phyloP scores from a whole-genome alignment of 2,113 vertebrate genomes.

The Symphodus melops region DNA sequence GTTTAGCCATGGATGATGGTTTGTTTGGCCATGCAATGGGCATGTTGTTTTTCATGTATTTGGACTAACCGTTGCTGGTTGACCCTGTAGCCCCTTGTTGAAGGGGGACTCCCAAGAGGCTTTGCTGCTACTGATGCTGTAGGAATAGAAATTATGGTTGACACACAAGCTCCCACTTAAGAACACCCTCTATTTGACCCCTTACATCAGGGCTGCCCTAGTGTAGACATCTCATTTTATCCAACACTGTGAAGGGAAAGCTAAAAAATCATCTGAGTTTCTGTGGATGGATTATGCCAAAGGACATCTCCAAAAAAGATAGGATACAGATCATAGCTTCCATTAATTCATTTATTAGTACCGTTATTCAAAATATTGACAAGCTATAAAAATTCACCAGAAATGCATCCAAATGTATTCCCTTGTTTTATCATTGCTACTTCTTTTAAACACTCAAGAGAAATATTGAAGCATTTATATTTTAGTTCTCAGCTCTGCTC shows the following conservation, averaged over 20 bases:
- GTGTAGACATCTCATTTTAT: conserved; percentile 44
- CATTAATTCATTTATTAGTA: not conserved
- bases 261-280: conserved; percentile 38
- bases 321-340: not conserved
- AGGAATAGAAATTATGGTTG: conserved; percentile 42
- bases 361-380: too few relatives aligned
- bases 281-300: conserved; percentile 4
- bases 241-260: conserved; percentile 4
- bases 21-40: conserved; percentile 47
- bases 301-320: not conserved
- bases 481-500: not conserved
- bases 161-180: conserved; percentile 30
- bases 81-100: conserved; percentile 44
- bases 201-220: conserved; percentile 12
- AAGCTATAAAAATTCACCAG: not conserved
- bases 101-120: conserved; percentile 35
- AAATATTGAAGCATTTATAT: too few relatives aligned
- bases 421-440: too few relatives aligned
- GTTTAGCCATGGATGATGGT: conserved; percentile 38
- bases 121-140: conserved; percentile 29
- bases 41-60: conserved; percentile 42
- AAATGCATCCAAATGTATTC: not conserved
- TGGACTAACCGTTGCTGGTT: conserved; percentile 47
- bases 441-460: too few relatives aligned
- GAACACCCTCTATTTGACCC: conserved; percentile 56